Percentiles rank a stretch among this genome's conserved stretches.
Conservation (phyloP, 2,113 vertebrate genomes). For the Nansenia antarctica region DNA sequence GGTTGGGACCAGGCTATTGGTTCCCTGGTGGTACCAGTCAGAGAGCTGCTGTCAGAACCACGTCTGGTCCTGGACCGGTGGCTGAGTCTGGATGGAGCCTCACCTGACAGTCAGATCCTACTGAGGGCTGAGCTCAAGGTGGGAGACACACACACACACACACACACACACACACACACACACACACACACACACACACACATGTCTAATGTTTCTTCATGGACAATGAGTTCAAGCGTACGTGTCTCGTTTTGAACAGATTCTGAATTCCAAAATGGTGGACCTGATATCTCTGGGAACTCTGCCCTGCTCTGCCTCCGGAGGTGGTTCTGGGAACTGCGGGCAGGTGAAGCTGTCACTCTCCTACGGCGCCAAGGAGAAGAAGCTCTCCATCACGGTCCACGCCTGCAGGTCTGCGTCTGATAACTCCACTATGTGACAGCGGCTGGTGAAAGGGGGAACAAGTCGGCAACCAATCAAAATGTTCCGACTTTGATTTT, state of each 20-base stretch:
- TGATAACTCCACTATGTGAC: not conserved
- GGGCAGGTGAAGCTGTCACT: conserved; percentile 81
- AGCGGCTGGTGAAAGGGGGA: no score
- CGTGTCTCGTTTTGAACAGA: conserved; percentile 47
- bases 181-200: not conserved
- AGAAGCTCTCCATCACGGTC: conserved; percentile 76
- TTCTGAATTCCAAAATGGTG: conserved; percentile 72
- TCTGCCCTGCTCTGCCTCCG: conserved; percentile 57
- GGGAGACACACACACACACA: not conserved
- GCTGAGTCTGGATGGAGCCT: conserved; percentile 76
- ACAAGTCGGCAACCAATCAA: no score
- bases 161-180: not conserved
- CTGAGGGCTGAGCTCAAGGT: conserved; percentile 79
- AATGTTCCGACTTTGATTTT: no score
- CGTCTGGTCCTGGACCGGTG: conserved; percentile 81
- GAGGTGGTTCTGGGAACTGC: conserved; percentile 31
- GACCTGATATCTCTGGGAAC: conserved; percentile 59
- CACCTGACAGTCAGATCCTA: conserved; percentile 77
- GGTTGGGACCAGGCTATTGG: conserved; percentile 80
- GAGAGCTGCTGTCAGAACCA: conserved; percentile 75
- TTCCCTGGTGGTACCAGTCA: conserved; percentile 77
- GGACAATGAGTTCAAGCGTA: not conserved
- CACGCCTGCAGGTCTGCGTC: conserved; percentile 83
- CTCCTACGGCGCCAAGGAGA: conserved; percentile 74
- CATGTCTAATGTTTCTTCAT: not conserved